phyloP scores from a whole-genome alignment of 2,113 vertebrate genomes.

The Hyla sarda region DNA sequence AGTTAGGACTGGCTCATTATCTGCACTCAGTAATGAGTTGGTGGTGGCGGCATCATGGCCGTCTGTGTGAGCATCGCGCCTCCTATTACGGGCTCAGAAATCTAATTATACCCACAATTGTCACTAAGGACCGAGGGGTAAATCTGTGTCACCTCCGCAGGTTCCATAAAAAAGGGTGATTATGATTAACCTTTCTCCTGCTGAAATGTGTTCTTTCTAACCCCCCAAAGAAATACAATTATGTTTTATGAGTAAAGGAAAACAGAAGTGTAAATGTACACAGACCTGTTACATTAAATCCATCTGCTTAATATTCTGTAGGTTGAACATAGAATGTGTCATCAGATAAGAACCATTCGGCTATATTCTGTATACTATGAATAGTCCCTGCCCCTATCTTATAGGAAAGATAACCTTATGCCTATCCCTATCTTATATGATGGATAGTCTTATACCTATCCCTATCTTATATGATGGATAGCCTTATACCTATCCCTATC shows the following conservation, averaged over 20 bases:
- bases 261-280: neutral
- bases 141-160: neutral
- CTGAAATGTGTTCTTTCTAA: too few species aligned
- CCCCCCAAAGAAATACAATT: neutral
- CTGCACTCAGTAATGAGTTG: constrained; percentile 11
- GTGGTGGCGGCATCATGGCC: neutral
- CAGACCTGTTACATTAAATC: too few species aligned
- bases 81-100: neutral
- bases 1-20: constrained; percentile 3
- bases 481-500: too few species aligned
- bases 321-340: too few species aligned
- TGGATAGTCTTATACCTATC: too few species aligned
- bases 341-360: too few species aligned
- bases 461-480: too few species aligned
- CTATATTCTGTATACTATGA: too few species aligned
- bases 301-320: too few species aligned
- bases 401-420: too few species aligned
- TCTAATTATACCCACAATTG: neutral
- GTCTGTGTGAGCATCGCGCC: neutral
- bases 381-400: too few species aligned
- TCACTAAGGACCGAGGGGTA: neutral
- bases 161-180: neutral
- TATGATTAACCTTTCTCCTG: neutral
- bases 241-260: neutral
- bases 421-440: too few species aligned